These are phyloP conservation scores for Coccyzus lansbergi DNA, from an alignment of 2,797 vertebrate genomes.

Conservation along the genomic window DNA sequence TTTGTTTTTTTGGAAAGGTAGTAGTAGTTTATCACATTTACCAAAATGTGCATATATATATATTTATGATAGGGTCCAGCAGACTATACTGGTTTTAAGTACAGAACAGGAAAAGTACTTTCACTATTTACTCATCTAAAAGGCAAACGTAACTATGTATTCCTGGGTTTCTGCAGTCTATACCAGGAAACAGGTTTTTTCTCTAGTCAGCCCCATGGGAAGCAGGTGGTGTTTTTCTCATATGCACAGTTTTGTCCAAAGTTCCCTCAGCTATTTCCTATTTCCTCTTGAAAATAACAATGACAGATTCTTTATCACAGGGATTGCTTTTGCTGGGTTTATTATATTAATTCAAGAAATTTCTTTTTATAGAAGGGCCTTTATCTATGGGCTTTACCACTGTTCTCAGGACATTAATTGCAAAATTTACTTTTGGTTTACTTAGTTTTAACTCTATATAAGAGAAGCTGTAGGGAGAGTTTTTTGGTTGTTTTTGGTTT, in stretches of 20 bases:
- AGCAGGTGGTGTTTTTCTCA: constrained; percentile 46
- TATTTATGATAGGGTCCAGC: not conserved
- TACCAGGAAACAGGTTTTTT: constrained; percentile 22
- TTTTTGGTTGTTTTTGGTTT: not conserved
- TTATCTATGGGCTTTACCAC: not conserved
- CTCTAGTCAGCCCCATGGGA: constrained; percentile 2
- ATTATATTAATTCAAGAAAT: not conserved
- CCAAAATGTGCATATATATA: not conserved
- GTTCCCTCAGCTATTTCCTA: constrained; percentile 21
- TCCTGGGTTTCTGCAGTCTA: not conserved
- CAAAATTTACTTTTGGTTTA: not conserved
- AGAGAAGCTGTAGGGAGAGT: not conserved
- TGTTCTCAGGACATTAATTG: not conserved
- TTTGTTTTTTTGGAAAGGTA: not conserved
- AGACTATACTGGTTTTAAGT: not conserved
- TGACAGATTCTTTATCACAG: not conserved
- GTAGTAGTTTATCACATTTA: not conserved
- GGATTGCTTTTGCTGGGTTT: not conserved
- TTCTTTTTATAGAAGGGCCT: not conserved
- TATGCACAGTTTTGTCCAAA: not conserved
- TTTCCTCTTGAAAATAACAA: constrained; percentile 20
- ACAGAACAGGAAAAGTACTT: not conserved
- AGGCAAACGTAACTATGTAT: not conserved
- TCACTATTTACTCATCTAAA: not conserved
- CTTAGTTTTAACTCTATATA: not conserved